phyloP scores from a whole-genome alignment of 2,113 vertebrate species.

The Petaurus breviceps region DNA sequence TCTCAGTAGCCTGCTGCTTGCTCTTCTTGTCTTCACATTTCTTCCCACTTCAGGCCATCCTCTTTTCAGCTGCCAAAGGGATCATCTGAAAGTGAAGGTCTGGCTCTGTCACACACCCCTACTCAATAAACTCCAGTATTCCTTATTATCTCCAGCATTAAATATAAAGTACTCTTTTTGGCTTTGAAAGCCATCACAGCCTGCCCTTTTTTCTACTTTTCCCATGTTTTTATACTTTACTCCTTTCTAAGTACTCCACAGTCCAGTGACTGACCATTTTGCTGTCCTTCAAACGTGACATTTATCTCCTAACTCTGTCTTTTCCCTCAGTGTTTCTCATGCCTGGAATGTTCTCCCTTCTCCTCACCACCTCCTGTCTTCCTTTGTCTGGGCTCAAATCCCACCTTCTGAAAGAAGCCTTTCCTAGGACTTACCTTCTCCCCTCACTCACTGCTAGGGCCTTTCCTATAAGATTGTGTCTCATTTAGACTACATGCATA shows the following conservation, averaged over 20 bases:
- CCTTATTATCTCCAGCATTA: neutral
- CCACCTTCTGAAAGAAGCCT: no score
- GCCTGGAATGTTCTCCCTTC: neutral
- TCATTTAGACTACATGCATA: no score
- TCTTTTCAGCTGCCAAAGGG: neutral
- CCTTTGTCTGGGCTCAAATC: no score
- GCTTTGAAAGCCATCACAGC: neutral
- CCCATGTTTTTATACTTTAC: neutral
- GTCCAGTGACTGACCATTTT: neutral
- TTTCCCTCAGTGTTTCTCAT: neutral
- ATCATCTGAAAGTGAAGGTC: neutral
- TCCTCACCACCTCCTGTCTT: neutral
- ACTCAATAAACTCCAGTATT: neutral
- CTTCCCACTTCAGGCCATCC: neutral
- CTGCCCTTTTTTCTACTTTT: neutral
- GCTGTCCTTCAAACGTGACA: neutral
- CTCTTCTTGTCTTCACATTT: neutral
- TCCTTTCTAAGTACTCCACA: neutral
- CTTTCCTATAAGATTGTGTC: neutral
- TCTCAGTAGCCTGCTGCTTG: neutral
- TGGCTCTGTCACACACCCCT: neutral
- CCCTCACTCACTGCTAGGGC: neutral
- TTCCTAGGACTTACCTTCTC: neutral
- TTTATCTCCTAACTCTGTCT: neutral
- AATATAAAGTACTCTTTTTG: neutral